phyloP scores from a whole-genome alignment of 2,888 invertebrate genomes.

The Rotaria sp. region DNA sequence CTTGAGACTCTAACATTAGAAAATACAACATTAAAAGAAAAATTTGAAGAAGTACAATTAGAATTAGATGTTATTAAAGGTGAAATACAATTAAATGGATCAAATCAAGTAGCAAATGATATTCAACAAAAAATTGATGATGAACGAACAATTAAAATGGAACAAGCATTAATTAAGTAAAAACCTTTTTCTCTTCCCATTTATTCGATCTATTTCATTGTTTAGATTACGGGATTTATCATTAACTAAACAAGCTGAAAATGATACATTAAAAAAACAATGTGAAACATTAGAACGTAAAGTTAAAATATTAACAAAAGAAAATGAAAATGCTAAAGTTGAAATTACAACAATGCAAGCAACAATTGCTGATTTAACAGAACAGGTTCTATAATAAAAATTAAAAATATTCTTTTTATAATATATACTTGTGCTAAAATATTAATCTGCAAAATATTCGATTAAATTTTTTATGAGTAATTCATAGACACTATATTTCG shows the following conservation, averaged over 20 bases:
- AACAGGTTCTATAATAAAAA: slow-evolving; percentile 65
- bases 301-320: slow-evolving; percentile 64
- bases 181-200: neutral
- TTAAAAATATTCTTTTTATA: too few species aligned
- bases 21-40: slow-evolving; percentile 29
- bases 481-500: too few species aligned
- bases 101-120: slow-evolving; percentile 55
- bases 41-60: slow-evolving; percentile 36
- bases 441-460: too few species aligned
- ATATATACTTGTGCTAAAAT: too few species aligned
- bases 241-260: slow-evolving; percentile 85
- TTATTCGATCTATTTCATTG: slow-evolving; percentile 38
- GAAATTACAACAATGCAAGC: slow-evolving; percentile 77
- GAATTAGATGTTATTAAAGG: slow-evolving; percentile 40
- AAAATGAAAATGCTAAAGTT: slow-evolving; percentile 77
- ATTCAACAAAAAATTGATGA: slow-evolving; percentile 85
- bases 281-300: slow-evolving; percentile 41
- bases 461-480: too few species aligned
- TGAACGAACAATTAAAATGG: slow-evolving; percentile 81
- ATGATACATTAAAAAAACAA: slow-evolving; percentile 64
- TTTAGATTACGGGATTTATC: slow-evolving; percentile 77
- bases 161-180: slow-evolving; percentile 78
- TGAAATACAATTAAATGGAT: slow-evolving; percentile 40
- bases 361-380: slow-evolving; percentile 80
- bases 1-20: slow-evolving; percentile 33